Evolutionary conservation across 1,140 invertebrate species (phyloP).

Genomic region (Phortica variegata): DNA sequence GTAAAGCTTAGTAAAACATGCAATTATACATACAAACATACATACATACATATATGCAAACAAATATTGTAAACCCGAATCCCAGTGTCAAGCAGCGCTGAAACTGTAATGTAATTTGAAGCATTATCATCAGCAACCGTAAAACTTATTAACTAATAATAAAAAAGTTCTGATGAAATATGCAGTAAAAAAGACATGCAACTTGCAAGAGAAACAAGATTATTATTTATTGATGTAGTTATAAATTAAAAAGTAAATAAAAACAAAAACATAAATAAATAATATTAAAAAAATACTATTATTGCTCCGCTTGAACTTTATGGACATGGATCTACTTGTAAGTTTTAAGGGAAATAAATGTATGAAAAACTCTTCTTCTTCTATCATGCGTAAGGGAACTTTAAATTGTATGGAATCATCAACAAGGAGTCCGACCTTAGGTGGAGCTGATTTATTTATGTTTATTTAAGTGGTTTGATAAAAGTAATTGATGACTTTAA

Average conservation of each 20-base stretch:
- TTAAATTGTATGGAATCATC: neutral
- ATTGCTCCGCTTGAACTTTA: neutral
- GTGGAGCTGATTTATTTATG: too few relatives aligned
- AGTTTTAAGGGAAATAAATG: neutral
- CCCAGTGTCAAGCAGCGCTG: too few relatives aligned
- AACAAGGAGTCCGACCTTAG: neutral
- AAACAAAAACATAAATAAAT: slow-evolving; percentile 11
- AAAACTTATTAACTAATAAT: slow-evolving; percentile 19
- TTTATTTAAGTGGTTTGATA: too few relatives aligned
- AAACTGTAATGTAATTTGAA: slow-evolving; percentile 12
- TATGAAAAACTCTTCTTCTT: neutral
- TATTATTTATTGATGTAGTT: slow-evolving; percentile 54
- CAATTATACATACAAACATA: slow-evolving; percentile 5
- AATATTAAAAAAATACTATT: neutral
- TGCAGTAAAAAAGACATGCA: slow-evolving; percentile 4
- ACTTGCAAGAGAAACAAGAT: neutral
- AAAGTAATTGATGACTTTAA: too few relatives aligned
- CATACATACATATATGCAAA: neutral
- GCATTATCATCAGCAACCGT: slow-evolving; percentile 18
- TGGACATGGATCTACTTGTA: neutral
- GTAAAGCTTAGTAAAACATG: slow-evolving; percentile 22
- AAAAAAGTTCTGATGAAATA: slow-evolving; percentile 14
- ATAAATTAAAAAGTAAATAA: slow-evolving; percentile 46
- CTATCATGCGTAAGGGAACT: neutral
- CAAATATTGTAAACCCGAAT: too few relatives aligned